Evolutionary conservation across 1,140 invertebrate genomes (phyloP).

Genomic region (Meloidogyne floridensis): DNA sequence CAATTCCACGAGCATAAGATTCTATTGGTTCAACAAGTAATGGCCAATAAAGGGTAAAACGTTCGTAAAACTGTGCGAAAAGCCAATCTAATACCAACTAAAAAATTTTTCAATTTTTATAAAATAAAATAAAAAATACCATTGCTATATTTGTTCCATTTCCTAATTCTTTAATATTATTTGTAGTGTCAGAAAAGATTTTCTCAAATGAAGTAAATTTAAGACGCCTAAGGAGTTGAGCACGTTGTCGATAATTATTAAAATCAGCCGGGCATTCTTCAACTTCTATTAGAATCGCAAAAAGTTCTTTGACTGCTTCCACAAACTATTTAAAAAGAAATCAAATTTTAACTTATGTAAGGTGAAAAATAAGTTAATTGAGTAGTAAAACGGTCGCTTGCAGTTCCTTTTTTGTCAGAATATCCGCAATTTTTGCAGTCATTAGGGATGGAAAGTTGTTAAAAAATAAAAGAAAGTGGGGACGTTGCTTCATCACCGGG

Average conservation of each 20-base stretch:
- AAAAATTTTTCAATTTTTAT: conserved; percentile 14
- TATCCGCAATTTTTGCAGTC: no score
- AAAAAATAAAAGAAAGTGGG: no score
- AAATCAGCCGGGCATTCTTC: conserved; percentile 20
- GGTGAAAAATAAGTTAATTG: background rate
- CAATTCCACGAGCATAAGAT: conserved; percentile 27
- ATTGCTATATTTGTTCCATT: background rate
- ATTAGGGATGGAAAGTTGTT: no score
- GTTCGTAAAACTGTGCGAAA: conserved; percentile 43
- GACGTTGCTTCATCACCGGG: no score
- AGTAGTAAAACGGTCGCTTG: no score
- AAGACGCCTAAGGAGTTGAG: conserved; percentile 16
- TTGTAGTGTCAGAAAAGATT: background rate
- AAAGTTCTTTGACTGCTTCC: background rate
- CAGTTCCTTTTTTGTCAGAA: no score
- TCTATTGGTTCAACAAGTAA: conserved; percentile 33
- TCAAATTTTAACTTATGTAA: background rate
- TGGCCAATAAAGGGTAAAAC: conserved; percentile 43
- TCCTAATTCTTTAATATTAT: background rate
- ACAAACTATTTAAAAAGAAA: background rate
- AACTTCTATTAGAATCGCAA: conserved; percentile 10
- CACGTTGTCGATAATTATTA: conserved; percentile 25
- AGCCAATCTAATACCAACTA: conserved; percentile 36
- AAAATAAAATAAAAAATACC: background rate
- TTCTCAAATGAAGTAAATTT: conserved; percentile 3